Percentiles rank a stretch among this genome's conserved stretches.
These are phyloP conservation scores for Otolemur crassicaudatus DNA, from an alignment of 2,797 vertebrate species.

Conservation along the genomic window DNA sequence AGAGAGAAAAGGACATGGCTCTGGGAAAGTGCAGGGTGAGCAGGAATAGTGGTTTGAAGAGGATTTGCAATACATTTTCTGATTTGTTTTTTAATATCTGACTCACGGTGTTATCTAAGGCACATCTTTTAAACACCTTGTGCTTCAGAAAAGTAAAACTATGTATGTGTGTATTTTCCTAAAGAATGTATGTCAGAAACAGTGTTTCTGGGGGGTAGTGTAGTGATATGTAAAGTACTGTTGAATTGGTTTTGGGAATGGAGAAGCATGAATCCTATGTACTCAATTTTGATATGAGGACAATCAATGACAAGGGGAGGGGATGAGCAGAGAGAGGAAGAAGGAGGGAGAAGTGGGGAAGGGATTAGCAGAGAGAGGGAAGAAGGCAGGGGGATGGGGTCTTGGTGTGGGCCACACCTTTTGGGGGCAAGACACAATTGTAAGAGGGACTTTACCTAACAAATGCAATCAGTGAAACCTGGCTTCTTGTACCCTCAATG, in stretches of 20 bases:
- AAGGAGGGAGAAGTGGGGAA: no score
- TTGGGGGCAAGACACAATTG: no score
- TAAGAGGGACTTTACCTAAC: no score
- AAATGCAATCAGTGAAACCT: no score
- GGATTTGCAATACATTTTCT: neutral
- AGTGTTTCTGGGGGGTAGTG: neutral
- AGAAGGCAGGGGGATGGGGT: no score
- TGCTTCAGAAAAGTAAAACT: constrained; percentile 34
- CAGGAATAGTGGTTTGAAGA: neutral
- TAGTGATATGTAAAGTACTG: neutral
- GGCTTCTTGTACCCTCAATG: no score
- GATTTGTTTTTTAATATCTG: neutral
- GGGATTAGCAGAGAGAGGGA: no score
- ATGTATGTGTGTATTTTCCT: neutral
- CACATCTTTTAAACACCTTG: neutral
- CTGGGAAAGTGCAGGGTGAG: neutral
- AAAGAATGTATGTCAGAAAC: neutral
- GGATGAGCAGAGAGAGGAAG: no score
- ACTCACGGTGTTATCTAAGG: neutral
- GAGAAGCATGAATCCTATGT: no score
- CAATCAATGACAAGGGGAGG: no score
- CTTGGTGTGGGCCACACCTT: no score
- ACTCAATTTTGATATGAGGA: no score
- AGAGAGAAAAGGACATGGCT: neutral
- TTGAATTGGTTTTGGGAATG: neutral